These are phyloP conservation scores for Pediacus dermestoides DNA, from an alignment of 2,888 invertebrate species.

Conservation along the genomic window DNA sequence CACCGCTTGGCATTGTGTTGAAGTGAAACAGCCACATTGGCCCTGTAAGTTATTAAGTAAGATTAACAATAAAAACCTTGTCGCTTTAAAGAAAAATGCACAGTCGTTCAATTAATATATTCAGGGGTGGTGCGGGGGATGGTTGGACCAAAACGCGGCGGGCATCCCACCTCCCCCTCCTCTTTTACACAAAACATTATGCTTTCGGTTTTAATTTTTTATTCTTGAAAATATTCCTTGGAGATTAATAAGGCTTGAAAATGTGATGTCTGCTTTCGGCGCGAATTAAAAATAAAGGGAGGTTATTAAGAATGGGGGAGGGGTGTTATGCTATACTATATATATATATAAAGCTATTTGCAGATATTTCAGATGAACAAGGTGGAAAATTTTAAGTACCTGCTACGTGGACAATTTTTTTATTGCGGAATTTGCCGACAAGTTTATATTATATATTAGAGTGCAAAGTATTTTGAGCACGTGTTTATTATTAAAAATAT, in stretches of 20 bases:
- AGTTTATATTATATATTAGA: too few species aligned
- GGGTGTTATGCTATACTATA: constrained; percentile 13
- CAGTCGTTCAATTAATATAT: constrained; percentile 51
- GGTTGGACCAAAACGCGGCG: constrained; percentile 6
- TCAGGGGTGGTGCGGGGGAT: constrained; percentile 34
- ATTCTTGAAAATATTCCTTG: constrained; percentile 46
- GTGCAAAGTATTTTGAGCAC: too few species aligned
- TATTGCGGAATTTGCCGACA: constrained; percentile 22
- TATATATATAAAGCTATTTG: constrained; percentile 20
- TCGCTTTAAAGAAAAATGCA: constrained; percentile 48
- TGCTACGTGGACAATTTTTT: constrained; percentile 29
- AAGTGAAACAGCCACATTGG: constrained; percentile 23
- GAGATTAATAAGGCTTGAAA: constrained; percentile 50
- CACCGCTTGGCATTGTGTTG: constrained; percentile 24
- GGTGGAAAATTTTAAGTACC: constrained; percentile 25
- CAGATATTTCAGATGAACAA: constrained; percentile 27
- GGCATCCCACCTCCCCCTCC: constrained; percentile 13
- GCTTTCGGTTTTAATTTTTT: constrained; percentile 49
- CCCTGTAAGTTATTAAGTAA: constrained; percentile 39
- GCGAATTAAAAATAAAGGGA: constrained; percentile 46
- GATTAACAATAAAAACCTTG: constrained; percentile 48
- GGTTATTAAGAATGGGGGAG: constrained; percentile 34
- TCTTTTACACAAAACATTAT: constrained; percentile 43
- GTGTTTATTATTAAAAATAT: too few species aligned
- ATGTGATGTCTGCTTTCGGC: constrained; percentile 44